These are phyloP conservation scores for Spilarctia lutea DNA, from an alignment of 2,888 invertebrate species.

Conservation along the genomic window DNA sequence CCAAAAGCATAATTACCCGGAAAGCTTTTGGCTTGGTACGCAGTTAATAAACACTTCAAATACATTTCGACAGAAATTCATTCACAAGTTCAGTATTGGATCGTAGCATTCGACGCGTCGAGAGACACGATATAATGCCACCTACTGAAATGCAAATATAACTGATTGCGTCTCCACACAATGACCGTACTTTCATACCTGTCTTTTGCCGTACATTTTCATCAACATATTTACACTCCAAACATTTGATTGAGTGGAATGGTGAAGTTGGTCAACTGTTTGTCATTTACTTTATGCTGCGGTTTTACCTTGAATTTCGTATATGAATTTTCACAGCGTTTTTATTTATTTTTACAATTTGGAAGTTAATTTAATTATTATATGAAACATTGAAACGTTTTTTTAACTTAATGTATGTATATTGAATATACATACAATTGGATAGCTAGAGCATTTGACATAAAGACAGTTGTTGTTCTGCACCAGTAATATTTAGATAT, in stretches of 20 bases:
- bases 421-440: too few species aligned
- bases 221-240: conserved; percentile 38
- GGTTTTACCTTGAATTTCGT: conserved; percentile 38
- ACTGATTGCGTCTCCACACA: conserved; percentile 68
- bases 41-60: conserved; percentile 64
- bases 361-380: conserved; percentile 20
- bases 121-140: conserved; percentile 64
- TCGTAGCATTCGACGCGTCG: conserved; percentile 44
- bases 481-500: too few species aligned
- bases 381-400: conserved; percentile 25
- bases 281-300: conserved; percentile 36
- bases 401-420: not conserved
- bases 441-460: not conserved
- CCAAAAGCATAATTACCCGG: conserved; percentile 61
- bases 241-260: conserved; percentile 43
- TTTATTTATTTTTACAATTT: conserved; percentile 30
- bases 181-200: conserved; percentile 42
- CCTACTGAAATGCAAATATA: conserved; percentile 74
- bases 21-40: conserved; percentile 55
- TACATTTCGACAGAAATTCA: conserved; percentile 65
- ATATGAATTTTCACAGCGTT: conserved; percentile 25
- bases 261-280: conserved; percentile 37
- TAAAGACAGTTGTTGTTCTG: too few species aligned
- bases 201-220: conserved; percentile 44
- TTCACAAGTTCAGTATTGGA: conserved; percentile 55